A percentile compares a stretch with the other conserved stretches of the same genome.
Conservation (phyloP, 2,113 vertebrate genomes). For the Tricholaema leucomelas region DNA sequence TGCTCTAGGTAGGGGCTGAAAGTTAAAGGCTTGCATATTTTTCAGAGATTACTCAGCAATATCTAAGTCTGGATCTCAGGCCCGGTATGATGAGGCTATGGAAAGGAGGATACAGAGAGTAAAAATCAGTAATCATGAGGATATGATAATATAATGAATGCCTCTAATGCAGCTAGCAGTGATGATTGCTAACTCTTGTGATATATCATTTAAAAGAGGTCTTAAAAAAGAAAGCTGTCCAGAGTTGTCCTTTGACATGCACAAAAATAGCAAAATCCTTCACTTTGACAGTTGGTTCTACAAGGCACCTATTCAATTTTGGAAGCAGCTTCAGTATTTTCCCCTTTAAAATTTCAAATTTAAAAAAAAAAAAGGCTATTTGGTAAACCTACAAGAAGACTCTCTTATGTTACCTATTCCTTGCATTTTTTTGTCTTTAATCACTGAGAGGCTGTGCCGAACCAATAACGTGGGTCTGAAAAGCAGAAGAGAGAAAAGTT, state of each 20-base stretch:
- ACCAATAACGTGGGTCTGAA: background rate
- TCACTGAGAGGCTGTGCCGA: background rate
- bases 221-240: background rate
- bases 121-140: background rate
- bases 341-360: background rate
- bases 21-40: background rate
- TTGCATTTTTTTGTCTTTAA: background rate
- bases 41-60: background rate
- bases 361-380: background rate
- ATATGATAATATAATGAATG: background rate
- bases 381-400: background rate
- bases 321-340: background rate
- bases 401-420: background rate
- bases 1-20: background rate
- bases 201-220: background rate
- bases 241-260: background rate
- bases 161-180: background rate
- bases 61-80: background rate
- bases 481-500: background rate
- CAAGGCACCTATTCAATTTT: background rate
- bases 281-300: background rate
- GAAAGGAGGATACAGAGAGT: background rate
- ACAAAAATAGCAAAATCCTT: background rate
- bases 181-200: background rate
- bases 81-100: background rate